Conservation (phyloP, 2,113 vertebrate genomes). For the Xenopus borealis region DNA sequence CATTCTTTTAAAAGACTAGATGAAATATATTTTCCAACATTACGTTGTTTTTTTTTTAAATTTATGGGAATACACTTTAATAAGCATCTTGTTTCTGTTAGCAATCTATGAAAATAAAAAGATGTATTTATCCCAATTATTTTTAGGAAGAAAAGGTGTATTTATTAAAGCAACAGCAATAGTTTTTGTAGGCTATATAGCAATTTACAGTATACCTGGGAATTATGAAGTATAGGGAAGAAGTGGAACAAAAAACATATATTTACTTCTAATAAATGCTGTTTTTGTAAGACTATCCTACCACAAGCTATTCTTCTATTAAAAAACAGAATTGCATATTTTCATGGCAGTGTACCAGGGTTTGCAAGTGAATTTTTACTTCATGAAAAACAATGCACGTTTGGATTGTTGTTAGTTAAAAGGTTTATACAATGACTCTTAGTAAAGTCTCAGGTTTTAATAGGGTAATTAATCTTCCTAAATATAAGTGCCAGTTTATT, state of each 20-base stretch:
- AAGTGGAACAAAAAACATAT: too few relatives aligned
- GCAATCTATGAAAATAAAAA: slow-evolving; percentile 4
- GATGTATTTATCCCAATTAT: background rate
- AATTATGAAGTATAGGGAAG: too few relatives aligned
- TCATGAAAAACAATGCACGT: slow-evolving; percentile 58
- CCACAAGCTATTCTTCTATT: too few relatives aligned
- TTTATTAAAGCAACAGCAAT: background rate
- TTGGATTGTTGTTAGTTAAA: slow-evolving; percentile 69
- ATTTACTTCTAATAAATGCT: too few relatives aligned
- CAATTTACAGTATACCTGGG: too few relatives aligned
- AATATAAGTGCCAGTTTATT: slow-evolving; percentile 73
- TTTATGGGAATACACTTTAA: slow-evolving; percentile 31
- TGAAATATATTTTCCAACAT: slow-evolving; percentile 35
- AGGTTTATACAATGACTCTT: slow-evolving; percentile 72
- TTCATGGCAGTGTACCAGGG: slow-evolving; percentile 54
- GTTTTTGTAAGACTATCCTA: too few relatives aligned
- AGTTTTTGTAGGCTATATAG: background rate
- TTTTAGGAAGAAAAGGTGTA: background rate
- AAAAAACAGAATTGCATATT: background rate
- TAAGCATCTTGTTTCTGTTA: slow-evolving; percentile 35
- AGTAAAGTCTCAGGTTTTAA: slow-evolving; percentile 72
- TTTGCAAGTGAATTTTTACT: slow-evolving; percentile 57
- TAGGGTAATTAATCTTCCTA: slow-evolving; percentile 77
- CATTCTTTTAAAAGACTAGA: slow-evolving; percentile 21
- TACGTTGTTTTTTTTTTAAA: slow-evolving; percentile 8